Percentiles rank a stretch among this genome's conserved stretches.
These are phyloP conservation scores for Stegostoma tigrinum DNA, from an alignment of 2,113 vertebrate species.

Conservation along the genomic window DNA sequence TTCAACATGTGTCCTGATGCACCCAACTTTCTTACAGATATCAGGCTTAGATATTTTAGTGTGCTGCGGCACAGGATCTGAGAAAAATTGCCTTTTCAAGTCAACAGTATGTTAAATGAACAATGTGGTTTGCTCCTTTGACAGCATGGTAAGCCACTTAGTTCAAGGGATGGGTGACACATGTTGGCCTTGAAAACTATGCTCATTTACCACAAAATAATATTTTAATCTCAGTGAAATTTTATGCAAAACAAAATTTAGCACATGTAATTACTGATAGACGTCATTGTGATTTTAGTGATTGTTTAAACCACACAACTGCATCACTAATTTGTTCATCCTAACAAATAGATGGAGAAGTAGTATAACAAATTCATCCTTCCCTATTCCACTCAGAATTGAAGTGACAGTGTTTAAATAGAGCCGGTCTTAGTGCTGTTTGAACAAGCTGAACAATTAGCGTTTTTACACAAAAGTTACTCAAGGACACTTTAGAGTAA, in stretches of 20 bases:
- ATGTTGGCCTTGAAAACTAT: no score
- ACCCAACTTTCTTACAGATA: neutral
- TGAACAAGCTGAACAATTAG: neutral
- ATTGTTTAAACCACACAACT: neutral
- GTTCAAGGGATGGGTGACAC: no score
- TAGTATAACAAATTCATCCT: neutral
- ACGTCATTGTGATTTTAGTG: neutral
- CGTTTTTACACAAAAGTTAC: neutral
- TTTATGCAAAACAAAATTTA: neutral
- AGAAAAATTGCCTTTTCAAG: neutral
- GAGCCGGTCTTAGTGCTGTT: neutral
- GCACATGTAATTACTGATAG: no score
- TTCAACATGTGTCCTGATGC: neutral
- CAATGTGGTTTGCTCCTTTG: no score
- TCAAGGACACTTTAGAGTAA: conserved; percentile 10
- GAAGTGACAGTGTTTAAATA: neutral
- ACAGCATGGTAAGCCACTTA: no score
- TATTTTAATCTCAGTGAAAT: neutral
- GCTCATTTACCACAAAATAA: no score
- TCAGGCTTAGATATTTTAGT: neutral
- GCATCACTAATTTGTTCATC: neutral
- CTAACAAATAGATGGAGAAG: neutral
- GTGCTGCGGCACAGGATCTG: neutral
- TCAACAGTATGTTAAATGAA: neutral
- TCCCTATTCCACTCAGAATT: neutral